These are phyloP conservation scores for Odobenus rosmarus DNA, from an alignment of 2,113 vertebrate species.

Conservation along the genomic window DNA sequence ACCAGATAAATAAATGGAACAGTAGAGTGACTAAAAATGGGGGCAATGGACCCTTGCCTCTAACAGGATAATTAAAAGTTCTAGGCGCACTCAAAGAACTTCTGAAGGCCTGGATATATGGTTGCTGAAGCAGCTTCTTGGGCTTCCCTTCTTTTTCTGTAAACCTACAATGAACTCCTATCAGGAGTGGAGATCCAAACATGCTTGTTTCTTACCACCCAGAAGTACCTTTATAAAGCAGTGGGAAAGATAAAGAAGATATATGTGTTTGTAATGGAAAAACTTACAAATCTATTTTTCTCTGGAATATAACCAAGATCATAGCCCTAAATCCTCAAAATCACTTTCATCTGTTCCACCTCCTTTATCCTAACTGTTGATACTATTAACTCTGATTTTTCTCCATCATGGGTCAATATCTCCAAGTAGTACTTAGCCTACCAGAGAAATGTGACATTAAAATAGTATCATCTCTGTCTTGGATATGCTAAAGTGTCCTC, in stretches of 20 bases:
- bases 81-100: neutral
- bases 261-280: neutral
- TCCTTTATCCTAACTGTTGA: neutral
- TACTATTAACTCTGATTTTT: conserved; percentile 9
- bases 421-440: neutral
- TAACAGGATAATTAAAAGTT: neutral
- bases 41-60: neutral
- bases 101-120: neutral
- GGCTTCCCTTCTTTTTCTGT: neutral
- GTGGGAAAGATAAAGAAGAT: neutral
- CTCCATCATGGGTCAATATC: neutral
- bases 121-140: neutral
- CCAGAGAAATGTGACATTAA: neutral
- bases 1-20: neutral
- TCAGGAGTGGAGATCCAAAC: neutral
- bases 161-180: neutral
- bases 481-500: neutral
- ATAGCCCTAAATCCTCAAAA: neutral
- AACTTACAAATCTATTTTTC: neutral
- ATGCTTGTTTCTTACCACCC: neutral
- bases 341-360: neutral
- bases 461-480: neutral
- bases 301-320: neutral
- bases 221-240: neutral
- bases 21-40: neutral